Evolutionary conservation across 92 coral and sea anemone genomes (phyloP).

Genomic region (Epizoanthus fatuus): DNA sequence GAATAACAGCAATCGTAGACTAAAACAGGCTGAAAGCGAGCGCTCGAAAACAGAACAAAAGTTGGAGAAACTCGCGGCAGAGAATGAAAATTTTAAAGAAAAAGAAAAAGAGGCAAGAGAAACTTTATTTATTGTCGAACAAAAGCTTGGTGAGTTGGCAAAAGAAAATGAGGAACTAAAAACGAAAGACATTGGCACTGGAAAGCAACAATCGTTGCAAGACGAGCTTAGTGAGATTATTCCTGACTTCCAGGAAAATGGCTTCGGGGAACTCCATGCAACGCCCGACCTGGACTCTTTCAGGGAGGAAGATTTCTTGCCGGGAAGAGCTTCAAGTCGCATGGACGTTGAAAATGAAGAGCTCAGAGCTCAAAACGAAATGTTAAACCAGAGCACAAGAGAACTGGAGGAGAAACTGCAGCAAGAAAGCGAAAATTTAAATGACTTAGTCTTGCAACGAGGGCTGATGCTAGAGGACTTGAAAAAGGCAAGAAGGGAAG

Average conservation of each 20-base stretch:
- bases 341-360: conserved; percentile 34
- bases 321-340: conserved; percentile 35
- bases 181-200: conserved; percentile 28
- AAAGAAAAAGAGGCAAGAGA: conserved; percentile 56
- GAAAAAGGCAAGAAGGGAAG: conserved; percentile 18
- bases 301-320: conserved; percentile 13
- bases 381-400: conserved; percentile 36
- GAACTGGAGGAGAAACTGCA: conserved; percentile 35
- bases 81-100: conserved; percentile 68
- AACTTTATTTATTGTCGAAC: conserved; percentile 27
- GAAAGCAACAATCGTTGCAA: conserved; percentile 27
- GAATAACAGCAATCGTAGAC: not conserved
- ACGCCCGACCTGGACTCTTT: conserved; percentile 34
- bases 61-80: conserved; percentile 47
- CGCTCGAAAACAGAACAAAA: conserved; percentile 31
- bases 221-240: conserved; percentile 36
- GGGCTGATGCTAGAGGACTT: conserved; percentile 20
- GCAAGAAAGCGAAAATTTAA: conserved; percentile 28
- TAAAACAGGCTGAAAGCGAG: conserved; percentile 21
- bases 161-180: conserved; percentile 66
- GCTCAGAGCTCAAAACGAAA: conserved; percentile 37
- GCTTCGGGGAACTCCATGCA: conserved; percentile 34
- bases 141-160: conserved; percentile 50
- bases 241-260: conserved; percentile 42
- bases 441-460: conserved; percentile 12